Base-by-base conservation (phyloP, 2,888 invertebrate species). In the Meghimatium bilineatum region DNA sequence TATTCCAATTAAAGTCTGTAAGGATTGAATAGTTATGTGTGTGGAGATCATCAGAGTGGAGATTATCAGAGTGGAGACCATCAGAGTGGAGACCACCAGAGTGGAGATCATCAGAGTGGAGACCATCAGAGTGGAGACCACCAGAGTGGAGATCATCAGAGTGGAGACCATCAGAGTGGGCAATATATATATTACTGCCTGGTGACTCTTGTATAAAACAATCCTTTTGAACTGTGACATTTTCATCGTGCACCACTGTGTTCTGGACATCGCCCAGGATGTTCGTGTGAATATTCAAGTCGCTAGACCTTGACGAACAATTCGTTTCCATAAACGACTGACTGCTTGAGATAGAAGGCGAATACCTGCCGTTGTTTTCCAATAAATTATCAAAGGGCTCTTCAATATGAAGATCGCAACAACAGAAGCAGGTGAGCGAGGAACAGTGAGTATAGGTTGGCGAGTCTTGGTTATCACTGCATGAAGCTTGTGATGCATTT, bases 321-420 rank as follows among this genome's bases (percentile, higher is more conserved):
- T 26, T 6, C 5, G 72, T 23, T 20, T 84, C 67, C 75, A 74
- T 75, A 67, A 84, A 32, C 20, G 84, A 80, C 34, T 75, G 75
- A n/a, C 80, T 80, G 14, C 80, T 23, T 32, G 34, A 12, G 12
- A 67, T n/a, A 74, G 69, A 26, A 36, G 71, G 49, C 0, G 67
- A 26, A n/a, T 67, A 17, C 17, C 1, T 34, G 20, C 14, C 34
- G 20, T 34, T 17, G 5, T 23, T 32, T 8, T 1, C 8, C 5
- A 38, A 5, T 12, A 75, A 67, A 12, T 80, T 80, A 63, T 74
- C 75, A 14, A 32, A 32, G 12, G 44, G 44, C n/a, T 80, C 80
- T 29, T 67, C 67, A 32, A 67, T 67, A 66, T 75, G 84, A n/a
- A 80, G 75, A n/a, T 83, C 83, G 5, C 72, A 83, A 56, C 67